These are phyloP conservation scores for Apantesis nais DNA, from an alignment of 2,888 invertebrate genomes.

Conservation along the genomic window DNA sequence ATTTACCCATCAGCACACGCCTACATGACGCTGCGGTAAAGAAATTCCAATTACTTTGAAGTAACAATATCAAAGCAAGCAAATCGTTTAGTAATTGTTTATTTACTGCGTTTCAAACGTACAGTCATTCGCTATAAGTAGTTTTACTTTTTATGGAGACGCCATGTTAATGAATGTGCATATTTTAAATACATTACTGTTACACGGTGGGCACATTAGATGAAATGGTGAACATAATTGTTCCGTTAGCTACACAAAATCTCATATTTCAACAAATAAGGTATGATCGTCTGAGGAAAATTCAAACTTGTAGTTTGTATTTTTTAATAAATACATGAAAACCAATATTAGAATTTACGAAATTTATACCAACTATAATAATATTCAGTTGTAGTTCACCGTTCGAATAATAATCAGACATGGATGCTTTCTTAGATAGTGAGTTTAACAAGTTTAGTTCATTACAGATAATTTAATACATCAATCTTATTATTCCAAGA, in stretches of 20 bases:
- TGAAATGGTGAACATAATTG: neutral
- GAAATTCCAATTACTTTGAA: conserved; percentile 1
- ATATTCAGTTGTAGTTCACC: no score
- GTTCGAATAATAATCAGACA: no score
- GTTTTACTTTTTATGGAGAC: neutral
- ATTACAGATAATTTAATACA: no score
- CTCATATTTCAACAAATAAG: no score
- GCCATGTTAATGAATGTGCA: neutral
- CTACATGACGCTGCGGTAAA: neutral
- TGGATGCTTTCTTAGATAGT: no score
- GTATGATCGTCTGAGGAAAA: no score
- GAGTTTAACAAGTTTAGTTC: no score
- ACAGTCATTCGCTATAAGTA: neutral
- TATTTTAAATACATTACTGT: conserved; percentile 1
- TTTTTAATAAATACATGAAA: no score
- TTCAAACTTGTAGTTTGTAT: no score
- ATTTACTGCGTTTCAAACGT: conserved; percentile 5
- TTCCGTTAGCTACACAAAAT: neutral
- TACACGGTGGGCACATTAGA: neutral
- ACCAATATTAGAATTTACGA: no score
- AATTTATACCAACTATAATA: no score
- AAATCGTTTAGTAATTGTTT: conserved; percentile 1
- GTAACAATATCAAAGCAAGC: neutral
- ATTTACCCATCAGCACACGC: neutral
- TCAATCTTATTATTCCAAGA: no score